These are phyloP conservation scores for Leptarthrus brevirostris DNA, from an alignment of 2,888 invertebrate genomes.

Conservation along the genomic window DNA sequence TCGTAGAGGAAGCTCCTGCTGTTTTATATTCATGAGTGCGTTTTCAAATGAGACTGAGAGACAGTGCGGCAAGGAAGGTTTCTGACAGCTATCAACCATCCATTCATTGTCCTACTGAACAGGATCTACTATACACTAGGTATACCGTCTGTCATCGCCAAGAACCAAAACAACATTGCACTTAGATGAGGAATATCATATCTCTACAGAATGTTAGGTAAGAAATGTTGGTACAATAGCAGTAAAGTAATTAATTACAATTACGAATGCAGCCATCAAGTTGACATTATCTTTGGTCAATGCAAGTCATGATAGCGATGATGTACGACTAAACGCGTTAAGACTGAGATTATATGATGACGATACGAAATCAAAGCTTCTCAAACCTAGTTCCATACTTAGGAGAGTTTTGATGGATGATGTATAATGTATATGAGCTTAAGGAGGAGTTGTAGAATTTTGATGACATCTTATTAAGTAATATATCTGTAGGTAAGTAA, in stretches of 20 bases:
- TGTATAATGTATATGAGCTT: too few relatives aligned
- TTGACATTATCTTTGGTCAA: slow-evolving; percentile 7
- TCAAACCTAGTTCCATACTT: too few relatives aligned
- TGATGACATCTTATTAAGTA: too few relatives aligned
- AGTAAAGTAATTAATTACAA: neutral
- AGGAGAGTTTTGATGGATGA: too few relatives aligned
- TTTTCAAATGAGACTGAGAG: neutral
- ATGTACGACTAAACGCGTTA: too few relatives aligned
- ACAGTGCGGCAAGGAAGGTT: neutral
- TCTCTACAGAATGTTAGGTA: neutral
- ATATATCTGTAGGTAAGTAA: too few relatives aligned
- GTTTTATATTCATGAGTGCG: slow-evolving; percentile 3
- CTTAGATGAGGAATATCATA: too few relatives aligned
- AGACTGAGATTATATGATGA: too few relatives aligned
- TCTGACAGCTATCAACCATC: slow-evolving; percentile 9
- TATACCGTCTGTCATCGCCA: neutral
- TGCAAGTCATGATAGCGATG: too few relatives aligned
- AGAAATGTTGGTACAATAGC: slow-evolving; percentile 1
- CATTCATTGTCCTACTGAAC: neutral
- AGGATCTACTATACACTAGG: too few relatives aligned
- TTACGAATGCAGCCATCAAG: neutral
- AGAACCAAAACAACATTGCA: neutral
- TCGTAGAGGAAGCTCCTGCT: neutral
- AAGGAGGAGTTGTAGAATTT: too few relatives aligned
- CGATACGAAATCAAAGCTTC: too few relatives aligned